Evolutionary conservation across 2,113 vertebrate genomes (phyloP).

Genomic region (Electrona antarctica): DNA sequence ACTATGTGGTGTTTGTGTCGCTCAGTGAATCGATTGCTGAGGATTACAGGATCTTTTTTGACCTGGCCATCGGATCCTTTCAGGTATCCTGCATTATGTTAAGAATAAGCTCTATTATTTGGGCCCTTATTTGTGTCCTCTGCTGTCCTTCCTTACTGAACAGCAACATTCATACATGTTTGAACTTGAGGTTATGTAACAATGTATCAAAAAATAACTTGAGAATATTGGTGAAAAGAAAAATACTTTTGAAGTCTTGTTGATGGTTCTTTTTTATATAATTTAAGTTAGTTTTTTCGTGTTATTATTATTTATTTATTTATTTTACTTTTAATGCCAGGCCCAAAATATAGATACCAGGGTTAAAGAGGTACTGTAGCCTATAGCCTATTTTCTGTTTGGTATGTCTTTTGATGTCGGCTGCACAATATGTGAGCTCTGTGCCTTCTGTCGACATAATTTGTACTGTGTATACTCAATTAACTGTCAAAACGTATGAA

Average conservation of each 20-base stretch:
- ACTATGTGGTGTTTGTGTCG: slow-evolving; percentile 88
- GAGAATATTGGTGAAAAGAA: no score
- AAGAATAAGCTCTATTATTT: no score
- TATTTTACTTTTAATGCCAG: no score
- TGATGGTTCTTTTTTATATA: background rate
- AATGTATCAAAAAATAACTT: background rate
- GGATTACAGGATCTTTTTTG: slow-evolving; percentile 87
- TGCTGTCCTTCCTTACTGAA: no score
- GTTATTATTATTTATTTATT: no score
- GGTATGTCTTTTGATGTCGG: background rate
- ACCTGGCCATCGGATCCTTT: slow-evolving; percentile 89
- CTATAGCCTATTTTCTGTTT: no score
- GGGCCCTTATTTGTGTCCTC: no score
- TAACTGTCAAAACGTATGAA: background rate
- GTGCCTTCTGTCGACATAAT: no score
- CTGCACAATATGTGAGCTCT: no score
- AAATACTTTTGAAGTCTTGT: background rate
- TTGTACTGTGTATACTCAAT: no score
- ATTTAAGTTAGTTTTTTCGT: background rate
- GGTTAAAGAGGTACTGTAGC: no score
- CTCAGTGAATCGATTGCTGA: slow-evolving; percentile 75
- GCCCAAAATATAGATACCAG: no score
- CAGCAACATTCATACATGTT: background rate
- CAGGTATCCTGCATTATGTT: slow-evolving; percentile 76
- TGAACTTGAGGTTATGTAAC: background rate